Conservation (phyloP, 2,888 invertebrate species). For the Hirtodrosophila trivittata region DNA sequence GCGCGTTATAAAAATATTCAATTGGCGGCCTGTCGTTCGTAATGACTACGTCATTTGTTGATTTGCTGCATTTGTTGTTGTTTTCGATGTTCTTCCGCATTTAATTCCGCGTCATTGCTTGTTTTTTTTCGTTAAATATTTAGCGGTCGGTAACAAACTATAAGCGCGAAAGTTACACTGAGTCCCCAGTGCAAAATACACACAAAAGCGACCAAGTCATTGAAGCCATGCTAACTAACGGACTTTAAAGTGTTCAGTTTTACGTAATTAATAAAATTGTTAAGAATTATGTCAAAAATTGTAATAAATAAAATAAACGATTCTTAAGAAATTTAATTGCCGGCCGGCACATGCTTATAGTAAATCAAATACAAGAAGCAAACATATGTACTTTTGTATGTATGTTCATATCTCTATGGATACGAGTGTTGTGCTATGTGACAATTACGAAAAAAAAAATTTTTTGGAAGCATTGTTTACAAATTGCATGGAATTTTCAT, state of each 20-base stretch:
- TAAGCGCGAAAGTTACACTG: slow-evolving; percentile 27
- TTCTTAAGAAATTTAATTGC: slow-evolving; percentile 5
- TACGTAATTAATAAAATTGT: too few relatives aligned
- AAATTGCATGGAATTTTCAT: slow-evolving; percentile 20
- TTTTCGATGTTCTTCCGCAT: slow-evolving; percentile 24
- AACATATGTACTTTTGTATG: too few relatives aligned
- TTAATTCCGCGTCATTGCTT: slow-evolving; percentile 38
- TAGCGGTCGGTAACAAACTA: slow-evolving; percentile 37
- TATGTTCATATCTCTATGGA: not conserved
- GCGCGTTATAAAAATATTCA: slow-evolving; percentile 51
- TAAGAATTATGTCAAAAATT: too few relatives aligned
- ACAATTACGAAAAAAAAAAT: slow-evolving; percentile 4
- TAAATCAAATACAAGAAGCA: not conserved
- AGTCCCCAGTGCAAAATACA: slow-evolving; percentile 6
- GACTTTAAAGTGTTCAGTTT: too few relatives aligned
- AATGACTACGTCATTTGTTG: slow-evolving; percentile 37
- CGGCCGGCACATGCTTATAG: slow-evolving; percentile 40
- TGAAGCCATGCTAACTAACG: too few relatives aligned
- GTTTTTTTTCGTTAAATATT: slow-evolving; percentile 7
- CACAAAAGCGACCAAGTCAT: slow-evolving; percentile 4
- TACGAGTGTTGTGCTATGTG: not conserved
- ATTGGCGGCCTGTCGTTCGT: slow-evolving; percentile 19
- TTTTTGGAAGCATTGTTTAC: slow-evolving; percentile 30
- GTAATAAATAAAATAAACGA: too few relatives aligned
- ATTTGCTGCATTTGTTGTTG: slow-evolving; percentile 16